Evolutionary conservation across 64 coral and sea anemone species (phyloP).

Genomic region (Acropora yongei): DNA sequence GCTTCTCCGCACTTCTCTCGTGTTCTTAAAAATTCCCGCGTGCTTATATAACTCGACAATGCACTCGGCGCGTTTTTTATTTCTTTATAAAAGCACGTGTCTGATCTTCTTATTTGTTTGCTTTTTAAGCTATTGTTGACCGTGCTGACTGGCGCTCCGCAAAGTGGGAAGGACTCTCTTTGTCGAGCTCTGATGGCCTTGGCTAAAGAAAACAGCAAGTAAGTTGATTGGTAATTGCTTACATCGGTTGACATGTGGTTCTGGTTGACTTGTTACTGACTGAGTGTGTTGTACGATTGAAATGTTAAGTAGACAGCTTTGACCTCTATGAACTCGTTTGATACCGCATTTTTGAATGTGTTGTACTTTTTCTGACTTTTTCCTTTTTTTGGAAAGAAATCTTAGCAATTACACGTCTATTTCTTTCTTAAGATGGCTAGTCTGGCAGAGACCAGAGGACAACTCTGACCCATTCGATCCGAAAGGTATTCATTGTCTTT

Average conservation of each 20-base stretch:
- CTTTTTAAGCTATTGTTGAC: slow-evolving; percentile 63
- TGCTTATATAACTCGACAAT: too few species aligned
- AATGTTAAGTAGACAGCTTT: too few species aligned
- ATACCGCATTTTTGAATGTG: too few species aligned
- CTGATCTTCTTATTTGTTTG: background rate
- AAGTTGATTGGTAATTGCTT: background rate
- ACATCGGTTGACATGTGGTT: too few species aligned
- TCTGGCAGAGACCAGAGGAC: slow-evolving; percentile 57
- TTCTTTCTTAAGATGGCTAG: slow-evolving; percentile 73
- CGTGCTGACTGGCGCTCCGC: slow-evolving; percentile 86
- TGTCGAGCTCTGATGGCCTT: slow-evolving; percentile 78
- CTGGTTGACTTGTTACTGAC: too few species aligned
- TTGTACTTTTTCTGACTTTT: too few species aligned
- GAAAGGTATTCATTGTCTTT: slow-evolving; percentile 56
- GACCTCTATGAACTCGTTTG: too few species aligned
- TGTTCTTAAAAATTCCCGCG: too few species aligned
- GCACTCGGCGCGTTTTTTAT: too few species aligned
- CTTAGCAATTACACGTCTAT: background rate
- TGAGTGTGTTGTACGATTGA: too few species aligned
- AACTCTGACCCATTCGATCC: slow-evolving; percentile 70
- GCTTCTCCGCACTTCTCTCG: too few species aligned
- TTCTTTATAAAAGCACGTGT: background rate
- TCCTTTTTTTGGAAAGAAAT: too few species aligned
- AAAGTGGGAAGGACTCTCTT: slow-evolving; percentile 82
- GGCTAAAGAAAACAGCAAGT: slow-evolving; percentile 94